phyloP scores from a whole-genome alignment of 1,140 invertebrate species.

The Heliconius eleuchia region DNA sequence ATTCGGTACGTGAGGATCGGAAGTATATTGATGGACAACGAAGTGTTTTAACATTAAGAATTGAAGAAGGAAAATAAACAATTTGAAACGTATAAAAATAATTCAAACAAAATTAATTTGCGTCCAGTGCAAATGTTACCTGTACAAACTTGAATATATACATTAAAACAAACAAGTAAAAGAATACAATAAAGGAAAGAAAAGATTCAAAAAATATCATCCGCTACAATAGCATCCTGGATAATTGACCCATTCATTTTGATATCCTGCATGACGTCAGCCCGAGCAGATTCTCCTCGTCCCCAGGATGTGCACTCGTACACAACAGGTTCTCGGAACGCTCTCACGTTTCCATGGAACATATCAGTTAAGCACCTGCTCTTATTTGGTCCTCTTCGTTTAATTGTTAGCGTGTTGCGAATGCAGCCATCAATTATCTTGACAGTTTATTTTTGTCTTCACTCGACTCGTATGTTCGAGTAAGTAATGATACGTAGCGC shows the following conservation, averaged over 20 bases:
- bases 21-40: too few species aligned
- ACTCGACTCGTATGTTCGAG: conserved; percentile 22
- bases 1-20: too few species aligned
- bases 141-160: neutral
- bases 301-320: conserved; percentile 41
- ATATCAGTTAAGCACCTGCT: conserved; percentile 63
- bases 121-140: neutral
- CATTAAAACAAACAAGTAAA: neutral
- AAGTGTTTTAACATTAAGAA: too few species aligned
- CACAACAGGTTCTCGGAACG: conserved; percentile 64
- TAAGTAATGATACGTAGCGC: conserved; percentile 40
- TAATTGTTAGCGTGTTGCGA: conserved; percentile 64
- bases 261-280: conserved; percentile 55
- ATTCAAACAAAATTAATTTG: neutral
- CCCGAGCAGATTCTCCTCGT: conserved; percentile 42
- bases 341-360: conserved; percentile 63
- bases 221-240: conserved; percentile 20
- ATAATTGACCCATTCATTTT: conserved; percentile 26
- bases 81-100: too few species aligned
- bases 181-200: conserved; percentile 3
- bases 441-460: conserved; percentile 48
- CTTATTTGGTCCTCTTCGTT: conserved; percentile 61
- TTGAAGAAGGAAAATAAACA: too few species aligned
- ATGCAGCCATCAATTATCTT: conserved; percentile 67
- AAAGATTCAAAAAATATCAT: conserved; percentile 7